These are phyloP conservation scores for Mareca penelope DNA, from an alignment of 2,797 vertebrate species.

Conservation along the genomic window DNA sequence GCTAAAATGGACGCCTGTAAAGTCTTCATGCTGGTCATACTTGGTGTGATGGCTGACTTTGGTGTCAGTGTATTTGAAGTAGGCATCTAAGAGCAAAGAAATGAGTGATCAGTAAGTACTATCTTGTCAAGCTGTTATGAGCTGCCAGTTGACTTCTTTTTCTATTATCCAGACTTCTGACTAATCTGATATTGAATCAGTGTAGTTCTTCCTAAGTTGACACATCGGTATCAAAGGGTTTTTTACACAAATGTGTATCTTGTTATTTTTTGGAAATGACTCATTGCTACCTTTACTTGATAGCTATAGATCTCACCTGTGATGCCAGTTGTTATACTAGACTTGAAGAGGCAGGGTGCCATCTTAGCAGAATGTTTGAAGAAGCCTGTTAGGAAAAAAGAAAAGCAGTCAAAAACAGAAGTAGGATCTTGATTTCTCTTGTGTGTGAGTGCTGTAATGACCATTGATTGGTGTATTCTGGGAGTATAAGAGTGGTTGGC, in stretches of 20 bases:
- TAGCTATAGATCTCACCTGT: not conserved
- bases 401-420: not conserved
- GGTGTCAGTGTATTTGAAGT: not conserved
- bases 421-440: not conserved
- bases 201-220: not conserved
- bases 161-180: not conserved
- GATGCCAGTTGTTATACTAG: not conserved
- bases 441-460: not conserved
- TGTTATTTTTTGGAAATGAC: not conserved
- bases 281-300: not conserved
- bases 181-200: not conserved
- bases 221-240: no score
- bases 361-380: not conserved
- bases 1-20: not conserved
- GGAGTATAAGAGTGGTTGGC: not conserved
- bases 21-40: not conserved
- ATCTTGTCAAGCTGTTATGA: not conserved
- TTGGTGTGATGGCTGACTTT: not conserved
- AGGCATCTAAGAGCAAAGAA: not conserved
- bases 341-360: constrained; percentile 1
- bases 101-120: not conserved
- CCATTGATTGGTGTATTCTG: not conserved
- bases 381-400: not conserved
- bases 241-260: not conserved
- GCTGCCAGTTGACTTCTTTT: not conserved